Evolutionary conservation across 2,113 vertebrate species (phyloP).

Genomic region (Shinisaurus crocodilurus): DNA sequence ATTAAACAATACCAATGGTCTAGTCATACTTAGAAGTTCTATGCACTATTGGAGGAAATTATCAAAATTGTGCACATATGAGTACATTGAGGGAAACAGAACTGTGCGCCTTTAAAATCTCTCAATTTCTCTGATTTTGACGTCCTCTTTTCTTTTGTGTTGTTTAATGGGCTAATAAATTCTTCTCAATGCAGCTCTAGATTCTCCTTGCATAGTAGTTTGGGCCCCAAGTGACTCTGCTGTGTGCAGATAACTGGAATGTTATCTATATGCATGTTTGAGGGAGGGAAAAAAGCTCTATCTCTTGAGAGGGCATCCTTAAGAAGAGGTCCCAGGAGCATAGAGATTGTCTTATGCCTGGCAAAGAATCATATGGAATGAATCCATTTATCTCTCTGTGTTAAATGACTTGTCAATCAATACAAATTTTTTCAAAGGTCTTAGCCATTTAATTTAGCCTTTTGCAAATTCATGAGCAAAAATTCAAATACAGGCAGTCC

Average conservation of each 20-base stretch:
- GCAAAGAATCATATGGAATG: background rate
- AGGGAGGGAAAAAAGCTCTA: background rate
- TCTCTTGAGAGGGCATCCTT: background rate
- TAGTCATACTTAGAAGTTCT: background rate
- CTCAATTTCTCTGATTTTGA: background rate
- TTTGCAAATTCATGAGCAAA: background rate
- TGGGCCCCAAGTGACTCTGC: background rate
- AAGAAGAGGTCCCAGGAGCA: background rate
- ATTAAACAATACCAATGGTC: background rate
- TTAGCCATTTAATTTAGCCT: background rate
- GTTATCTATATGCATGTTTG: background rate
- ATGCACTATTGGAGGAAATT: background rate
- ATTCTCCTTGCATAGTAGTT: too few relatives aligned
- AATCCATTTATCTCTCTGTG: background rate
- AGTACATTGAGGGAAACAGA: background rate
- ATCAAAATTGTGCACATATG: background rate
- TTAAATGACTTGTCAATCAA: background rate
- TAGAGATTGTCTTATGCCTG: background rate
- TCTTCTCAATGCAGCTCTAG: background rate
- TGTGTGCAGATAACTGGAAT: background rate
- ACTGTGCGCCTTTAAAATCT: background rate
- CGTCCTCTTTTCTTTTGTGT: background rate
- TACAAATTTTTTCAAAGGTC: background rate
- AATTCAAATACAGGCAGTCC: background rate
- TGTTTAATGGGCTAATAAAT: background rate